These are phyloP conservation scores for Amblyopsis rosae DNA, from an alignment of 2,113 vertebrate genomes.

Conservation along the genomic window DNA sequence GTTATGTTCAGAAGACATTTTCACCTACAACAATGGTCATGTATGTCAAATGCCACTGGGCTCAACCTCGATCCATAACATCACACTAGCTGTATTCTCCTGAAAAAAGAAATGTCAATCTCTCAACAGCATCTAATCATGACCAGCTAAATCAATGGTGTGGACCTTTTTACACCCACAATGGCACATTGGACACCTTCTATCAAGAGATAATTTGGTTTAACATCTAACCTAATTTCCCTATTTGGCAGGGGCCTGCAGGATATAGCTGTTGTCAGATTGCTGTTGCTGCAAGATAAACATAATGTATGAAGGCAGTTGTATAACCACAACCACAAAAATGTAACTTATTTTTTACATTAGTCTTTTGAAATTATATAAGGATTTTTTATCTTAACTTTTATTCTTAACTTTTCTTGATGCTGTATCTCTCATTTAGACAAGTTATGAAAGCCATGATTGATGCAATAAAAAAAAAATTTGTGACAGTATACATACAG, in stretches of 20 bases:
- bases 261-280: constrained; percentile 49
- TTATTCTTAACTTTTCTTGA: background rate
- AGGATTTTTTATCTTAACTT: background rate
- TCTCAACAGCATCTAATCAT: constrained; percentile 51
- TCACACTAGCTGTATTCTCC: constrained; percentile 1
- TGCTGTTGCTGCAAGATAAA: constrained; percentile 9
- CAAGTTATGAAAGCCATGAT: background rate
- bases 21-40: background rate
- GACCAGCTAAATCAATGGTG: constrained; percentile 43
- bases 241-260: constrained; percentile 54
- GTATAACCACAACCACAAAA: background rate
- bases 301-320: constrained; percentile 7
- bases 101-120: constrained; percentile 31
- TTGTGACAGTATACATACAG: too few relatives aligned
- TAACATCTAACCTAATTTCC: constrained; percentile 63
- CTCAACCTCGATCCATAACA: background rate
- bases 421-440: background rate
- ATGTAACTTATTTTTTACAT: background rate
- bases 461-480: background rate
- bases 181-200: constrained; percentile 55
- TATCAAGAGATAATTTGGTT: constrained; percentile 62
- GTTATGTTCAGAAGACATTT: too few relatives aligned
- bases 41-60: background rate
- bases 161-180: constrained; percentile 52
- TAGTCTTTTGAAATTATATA: background rate